Percentiles rank a stretch among this genome's conserved stretches.
phyloP scores from a whole-genome alignment of 1,140 invertebrate species.

The Heterodera schachtii region DNA sequence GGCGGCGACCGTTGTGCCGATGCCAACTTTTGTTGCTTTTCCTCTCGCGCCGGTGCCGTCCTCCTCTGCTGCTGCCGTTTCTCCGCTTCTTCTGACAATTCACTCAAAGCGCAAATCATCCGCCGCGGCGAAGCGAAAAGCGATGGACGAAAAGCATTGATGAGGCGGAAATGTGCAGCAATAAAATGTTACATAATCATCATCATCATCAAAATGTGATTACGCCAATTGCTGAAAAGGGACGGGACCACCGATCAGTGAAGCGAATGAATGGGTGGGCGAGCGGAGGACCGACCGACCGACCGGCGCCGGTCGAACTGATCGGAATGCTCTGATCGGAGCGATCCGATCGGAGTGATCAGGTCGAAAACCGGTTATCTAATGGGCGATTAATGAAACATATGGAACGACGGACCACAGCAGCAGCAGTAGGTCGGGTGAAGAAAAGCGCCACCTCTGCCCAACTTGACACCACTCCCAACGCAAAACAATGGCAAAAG shows the following conservation, averaged over 20 bases:
- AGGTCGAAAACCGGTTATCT: background rate
- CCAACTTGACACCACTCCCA: background rate
- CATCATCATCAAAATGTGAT: background rate
- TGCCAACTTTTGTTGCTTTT: background rate
- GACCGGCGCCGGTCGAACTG: background rate
- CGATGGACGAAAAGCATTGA: background rate
- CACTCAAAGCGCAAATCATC: background rate
- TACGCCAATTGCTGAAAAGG: background rate
- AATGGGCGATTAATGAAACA: background rate
- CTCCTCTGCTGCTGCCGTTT: background rate
- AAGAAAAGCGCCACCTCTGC: no score
- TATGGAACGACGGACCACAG: background rate
- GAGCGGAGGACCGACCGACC: background rate
- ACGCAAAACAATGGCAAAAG: background rate
- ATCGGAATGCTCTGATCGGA: background rate
- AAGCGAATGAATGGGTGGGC: background rate
- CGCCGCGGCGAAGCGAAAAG: background rate
- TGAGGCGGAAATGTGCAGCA: background rate
- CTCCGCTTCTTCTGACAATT: background rate
- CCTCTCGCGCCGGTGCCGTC: background rate
- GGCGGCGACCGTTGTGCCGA: no score
- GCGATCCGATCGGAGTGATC: background rate
- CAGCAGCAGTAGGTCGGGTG: background rate
- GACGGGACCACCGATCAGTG: background rate
- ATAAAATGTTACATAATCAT: background rate